Evolutionary conservation across 2,113 vertebrate genomes (phyloP).

Genomic region (Oplegnathus fasciatus): DNA sequence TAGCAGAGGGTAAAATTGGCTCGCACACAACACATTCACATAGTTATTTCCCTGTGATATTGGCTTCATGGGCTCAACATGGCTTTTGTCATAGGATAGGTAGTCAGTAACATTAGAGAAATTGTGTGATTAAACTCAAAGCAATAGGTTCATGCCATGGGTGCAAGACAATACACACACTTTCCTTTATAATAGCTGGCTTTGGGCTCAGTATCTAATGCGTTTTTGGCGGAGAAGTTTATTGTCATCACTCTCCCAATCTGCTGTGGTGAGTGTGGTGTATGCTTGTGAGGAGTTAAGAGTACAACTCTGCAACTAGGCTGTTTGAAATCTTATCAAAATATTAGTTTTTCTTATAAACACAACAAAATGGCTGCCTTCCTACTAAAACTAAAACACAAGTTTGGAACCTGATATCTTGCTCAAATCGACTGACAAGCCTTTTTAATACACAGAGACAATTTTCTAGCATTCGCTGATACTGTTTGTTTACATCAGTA

Average conservation of each 20-base stretch:
- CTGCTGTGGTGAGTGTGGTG: background rate
- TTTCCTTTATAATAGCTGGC: background rate
- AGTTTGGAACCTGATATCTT: constrained; percentile 1
- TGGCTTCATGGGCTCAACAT: background rate
- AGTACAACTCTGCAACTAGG: background rate
- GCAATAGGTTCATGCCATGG: background rate
- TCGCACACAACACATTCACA: background rate
- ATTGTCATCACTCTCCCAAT: background rate
- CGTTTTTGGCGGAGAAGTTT: background rate
- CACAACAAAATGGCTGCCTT: background rate
- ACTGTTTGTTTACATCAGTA: constrained; percentile 15
- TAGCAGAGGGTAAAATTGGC: background rate
- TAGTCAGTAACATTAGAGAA: background rate
- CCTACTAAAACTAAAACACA: background rate
- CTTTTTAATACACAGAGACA: constrained; percentile 14
- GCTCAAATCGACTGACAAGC: background rate
- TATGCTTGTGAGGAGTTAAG: background rate
- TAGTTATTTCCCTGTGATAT: background rate
- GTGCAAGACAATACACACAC: background rate
- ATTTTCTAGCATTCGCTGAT: background rate
- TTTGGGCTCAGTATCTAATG: background rate
- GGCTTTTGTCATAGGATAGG: background rate
- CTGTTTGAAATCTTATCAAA: constrained; percentile 3
- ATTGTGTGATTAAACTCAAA: background rate
- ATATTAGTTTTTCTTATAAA: background rate